phyloP scores from a whole-genome alignment of 2,888 invertebrate species.

The Athalia circularis region DNA sequence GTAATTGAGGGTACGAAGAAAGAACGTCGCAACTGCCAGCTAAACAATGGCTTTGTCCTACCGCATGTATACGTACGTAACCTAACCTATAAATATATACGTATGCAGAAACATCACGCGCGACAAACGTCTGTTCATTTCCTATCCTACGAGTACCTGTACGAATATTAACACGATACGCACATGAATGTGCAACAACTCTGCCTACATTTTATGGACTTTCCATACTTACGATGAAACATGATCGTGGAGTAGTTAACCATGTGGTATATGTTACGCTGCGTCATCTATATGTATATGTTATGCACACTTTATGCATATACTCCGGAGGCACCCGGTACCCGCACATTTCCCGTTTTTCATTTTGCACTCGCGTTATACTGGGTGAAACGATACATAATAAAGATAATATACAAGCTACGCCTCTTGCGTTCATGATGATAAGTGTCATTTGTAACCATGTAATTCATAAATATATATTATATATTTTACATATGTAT shows the following conservation, averaged over 20 bases:
- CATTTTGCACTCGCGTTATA: neutral
- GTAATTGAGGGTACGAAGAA: constrained; percentile 37
- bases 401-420: neutral
- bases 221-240: constrained; percentile 3
- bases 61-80: neutral
- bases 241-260: neutral
- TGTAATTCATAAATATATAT: neutral
- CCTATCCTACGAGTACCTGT: neutral
- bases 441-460: constrained; percentile 15
- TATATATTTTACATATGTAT: neutral
- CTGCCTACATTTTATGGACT: constrained; percentile 29
- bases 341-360: constrained; percentile 29
- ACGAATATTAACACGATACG: neutral
- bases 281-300: neutral
- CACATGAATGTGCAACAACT: too few species aligned
- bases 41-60: constrained; percentile 34
- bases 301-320: neutral
- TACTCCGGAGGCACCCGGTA: neutral
- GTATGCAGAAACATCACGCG: neutral
- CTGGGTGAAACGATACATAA: constrained; percentile 3
- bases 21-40: constrained; percentile 27
- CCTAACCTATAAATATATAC: neutral
- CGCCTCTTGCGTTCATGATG: constrained; percentile 15
- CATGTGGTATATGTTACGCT: neutral
- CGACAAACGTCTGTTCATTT: constrained; percentile 31